Conservation (phyloP, 2,113 vertebrate species). For the Diphyllodes magnificus region DNA sequence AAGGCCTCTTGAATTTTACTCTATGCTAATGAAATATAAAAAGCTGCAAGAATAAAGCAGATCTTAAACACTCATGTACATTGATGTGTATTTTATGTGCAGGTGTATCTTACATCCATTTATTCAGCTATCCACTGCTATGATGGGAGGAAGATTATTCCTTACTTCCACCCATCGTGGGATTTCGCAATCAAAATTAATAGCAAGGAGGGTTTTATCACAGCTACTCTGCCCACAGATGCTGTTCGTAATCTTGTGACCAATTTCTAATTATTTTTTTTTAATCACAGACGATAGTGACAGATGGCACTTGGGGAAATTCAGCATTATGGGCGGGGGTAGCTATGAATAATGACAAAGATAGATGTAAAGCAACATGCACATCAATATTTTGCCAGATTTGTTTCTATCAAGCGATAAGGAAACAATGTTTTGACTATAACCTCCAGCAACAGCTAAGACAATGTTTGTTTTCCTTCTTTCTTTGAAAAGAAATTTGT, state of each 20-base stretch:
- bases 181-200: background rate
- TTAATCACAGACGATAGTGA: constrained; percentile 6
- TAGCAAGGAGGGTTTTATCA: background rate
- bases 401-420: constrained; percentile 19
- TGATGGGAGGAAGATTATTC: background rate
- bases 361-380: constrained; percentile 11
- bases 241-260: background rate
- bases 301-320: constrained; percentile 45
- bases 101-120: background rate
- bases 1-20: background rate
- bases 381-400: constrained; percentile 51
- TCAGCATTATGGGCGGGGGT: background rate
- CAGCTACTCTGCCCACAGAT: background rate
- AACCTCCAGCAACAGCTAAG: constrained; percentile 14
- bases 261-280: constrained; percentile 17
- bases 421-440: constrained; percentile 29
- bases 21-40: background rate
- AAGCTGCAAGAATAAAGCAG: background rate
- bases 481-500: background rate
- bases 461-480: background rate
- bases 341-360: constrained; percentile 23
- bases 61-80: background rate
- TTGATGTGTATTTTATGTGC: background rate
- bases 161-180: background rate
- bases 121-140: background rate